Evolutionary conservation across 2,797 vertebrate species (phyloP), one percentile per base, ranked within the genome.

Genomic region (Megaceryle alcyon): DNA sequence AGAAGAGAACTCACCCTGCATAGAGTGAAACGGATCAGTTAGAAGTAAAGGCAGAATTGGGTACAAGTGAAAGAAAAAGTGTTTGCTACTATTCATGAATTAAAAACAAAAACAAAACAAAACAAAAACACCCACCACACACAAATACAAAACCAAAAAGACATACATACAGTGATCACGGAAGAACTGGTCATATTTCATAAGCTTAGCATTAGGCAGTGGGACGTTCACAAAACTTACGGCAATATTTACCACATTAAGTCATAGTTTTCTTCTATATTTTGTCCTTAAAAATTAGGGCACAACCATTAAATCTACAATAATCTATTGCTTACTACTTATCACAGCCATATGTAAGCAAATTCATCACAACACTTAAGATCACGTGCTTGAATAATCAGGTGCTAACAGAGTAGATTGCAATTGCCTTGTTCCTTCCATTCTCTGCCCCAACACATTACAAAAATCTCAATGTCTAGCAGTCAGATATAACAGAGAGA

Each of bases 311-410:
- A 91, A 95, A 92, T 49, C 76, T 57, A 22, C 37, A 71, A 56
- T 78, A 68, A 92, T 60, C 70, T 84, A 56, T 16, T 72, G 44
- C 49, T 94, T 53, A 69, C 51, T 59, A 88, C 54, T 66, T 79
- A 41, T 56, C 46, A 69, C 5, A 93, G n/a, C 33, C 54, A 48
- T 90, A 84, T 17, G 12, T 51, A 92, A 95, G 57, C 57, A 92
- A 93, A 92, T 63, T 29, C n/a, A 81, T 54, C 85, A n/a, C 19
- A 93, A 93, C 49, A 66, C 49, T 84, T 61, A 70, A 82, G 61
- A 90, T 73, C 75, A 56, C 44, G 71, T 57, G 64, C 60, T 57
- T 85, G 39, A 95, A 93, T 64, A 88, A 85, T 64, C 66, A 88
- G 76, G 39, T 78, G 35, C 37, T 86, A 86, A 84, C 60, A 51